A percentile compares a stretch with the other conserved stretches of the same genome.
These are phyloP conservation scores for Chaunax sp. DNA, from an alignment of 2,797 vertebrate genomes.

Conservation along the genomic window DNA sequence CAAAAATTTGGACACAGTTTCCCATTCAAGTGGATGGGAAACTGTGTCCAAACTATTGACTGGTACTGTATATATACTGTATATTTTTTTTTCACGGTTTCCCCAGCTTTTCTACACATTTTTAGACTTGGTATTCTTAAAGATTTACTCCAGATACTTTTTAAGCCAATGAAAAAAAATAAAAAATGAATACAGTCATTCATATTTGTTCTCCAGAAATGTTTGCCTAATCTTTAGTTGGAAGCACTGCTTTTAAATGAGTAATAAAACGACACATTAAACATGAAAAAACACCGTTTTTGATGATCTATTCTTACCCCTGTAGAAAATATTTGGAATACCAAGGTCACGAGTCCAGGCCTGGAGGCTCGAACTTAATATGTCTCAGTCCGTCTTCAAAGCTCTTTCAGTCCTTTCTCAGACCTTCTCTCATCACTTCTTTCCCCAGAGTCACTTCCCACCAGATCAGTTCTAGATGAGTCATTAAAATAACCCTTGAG, in stretches of 20 bases:
- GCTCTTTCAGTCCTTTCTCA: not conserved
- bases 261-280: not conserved
- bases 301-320: not conserved
- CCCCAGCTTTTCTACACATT: not conserved
- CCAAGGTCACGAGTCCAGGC: not conserved
- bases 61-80: too few relatives aligned
- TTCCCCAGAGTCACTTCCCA: not conserved
- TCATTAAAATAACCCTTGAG: not conserved
- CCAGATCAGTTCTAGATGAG: not conserved
- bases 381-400: not conserved
- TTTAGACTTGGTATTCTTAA: not conserved
- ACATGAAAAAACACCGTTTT: too few relatives aligned
- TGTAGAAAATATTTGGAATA: not conserved
- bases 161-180: not conserved
- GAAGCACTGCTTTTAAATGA: not conserved
- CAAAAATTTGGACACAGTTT: too few relatives aligned
- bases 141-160: not conserved
- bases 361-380: constrained; percentile 12
- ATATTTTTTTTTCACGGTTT: not conserved
- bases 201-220: not conserved
- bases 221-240: not conserved
- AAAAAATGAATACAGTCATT: not conserved
- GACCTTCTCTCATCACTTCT: not conserved
- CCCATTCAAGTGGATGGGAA: too few relatives aligned
- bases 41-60: too few relatives aligned